These are phyloP conservation scores for Cassiopea andromeda DNA, from an alignment of 30 jellyfish, hydroid and myxozoan genomes.

Conservation along the genomic window DNA sequence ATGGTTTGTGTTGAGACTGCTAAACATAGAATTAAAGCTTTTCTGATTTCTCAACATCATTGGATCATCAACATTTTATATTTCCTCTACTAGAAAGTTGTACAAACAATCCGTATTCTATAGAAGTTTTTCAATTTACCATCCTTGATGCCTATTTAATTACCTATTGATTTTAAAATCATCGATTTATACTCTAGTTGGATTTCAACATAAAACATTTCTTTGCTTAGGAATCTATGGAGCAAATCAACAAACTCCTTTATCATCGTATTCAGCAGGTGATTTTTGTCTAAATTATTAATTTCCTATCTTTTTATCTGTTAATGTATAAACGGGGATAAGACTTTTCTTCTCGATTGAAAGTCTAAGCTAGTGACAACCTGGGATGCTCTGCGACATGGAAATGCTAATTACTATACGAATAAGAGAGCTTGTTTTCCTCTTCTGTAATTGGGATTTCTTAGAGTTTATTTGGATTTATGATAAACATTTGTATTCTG, in stretches of 20 bases:
- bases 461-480: too few species aligned
- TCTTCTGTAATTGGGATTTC: too few species aligned
- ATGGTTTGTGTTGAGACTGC: background rate
- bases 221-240: slow-evolving; percentile 87
- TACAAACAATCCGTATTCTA: too few species aligned
- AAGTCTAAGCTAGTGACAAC: background rate
- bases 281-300: background rate
- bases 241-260: slow-evolving; percentile 83
- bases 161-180: background rate
- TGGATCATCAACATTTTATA: background rate
- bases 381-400: too few species aligned
- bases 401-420: too few species aligned
- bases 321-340: background rate
- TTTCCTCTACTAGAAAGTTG: background rate
- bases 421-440: too few species aligned
- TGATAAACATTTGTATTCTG: too few species aligned
- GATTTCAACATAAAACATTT: background rate
- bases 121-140: background rate
- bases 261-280: slow-evolving; percentile 93
- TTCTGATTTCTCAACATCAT: background rate
- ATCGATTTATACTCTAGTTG: background rate
- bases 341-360: background rate
- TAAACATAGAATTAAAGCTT: background rate
- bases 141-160: background rate
- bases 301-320: background rate